Evolutionary conservation across 2,888 invertebrate genomes (phyloP), one percentile per base, ranked within the genome.

Genomic region (Euclidia mi): DNA sequence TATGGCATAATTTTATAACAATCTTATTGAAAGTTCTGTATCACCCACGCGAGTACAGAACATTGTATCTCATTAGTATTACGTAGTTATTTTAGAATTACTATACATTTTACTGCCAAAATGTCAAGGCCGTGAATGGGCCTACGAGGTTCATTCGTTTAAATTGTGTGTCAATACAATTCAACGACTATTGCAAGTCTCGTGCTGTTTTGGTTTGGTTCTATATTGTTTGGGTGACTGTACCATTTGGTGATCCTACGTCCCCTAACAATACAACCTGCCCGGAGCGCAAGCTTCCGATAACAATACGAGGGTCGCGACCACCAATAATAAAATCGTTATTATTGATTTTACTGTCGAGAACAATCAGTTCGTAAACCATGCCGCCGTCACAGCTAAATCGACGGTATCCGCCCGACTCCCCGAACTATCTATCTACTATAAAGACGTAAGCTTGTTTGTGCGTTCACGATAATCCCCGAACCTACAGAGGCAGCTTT

Each of bases 331-430:
- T 85, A 90, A 89, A 89, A 87, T 87, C 82, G 85, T 90, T 89
- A 87, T 79, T 90, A 94, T 94, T 90, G 92, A 93, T 93, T 91
- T 91, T 88, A 84, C 84, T 88, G 88, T 86, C 82, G 86, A 87
- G 90, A 89, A 90, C 88, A 90, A 92, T 92, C 87, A 88, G 86
- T 90, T 84, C 79, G 73, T 84, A 56, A 72, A 88, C 82, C 80
- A 74, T 81, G 81, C 79, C 83, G 84, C 78, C 81, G 84, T 78
- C 82, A 82, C 74, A 78, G 76, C 84, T 89, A 91, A 93, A 94
- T 93, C 87, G 83, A 82, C 83, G 80, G 88, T 91, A 89, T 94
- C 94, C 93, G 92, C 81, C 81, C 82, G 81, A 80, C 84, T 79
- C 85, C 80, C 82, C 75, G 71, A 76, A 79, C 77, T 78, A 72